A percentile compares a stretch with the other conserved stretches of the same genome.
These are phyloP conservation scores for Apaloderma vittatum DNA, from an alignment of 2,113 vertebrate genomes.

Conservation along the genomic window DNA sequence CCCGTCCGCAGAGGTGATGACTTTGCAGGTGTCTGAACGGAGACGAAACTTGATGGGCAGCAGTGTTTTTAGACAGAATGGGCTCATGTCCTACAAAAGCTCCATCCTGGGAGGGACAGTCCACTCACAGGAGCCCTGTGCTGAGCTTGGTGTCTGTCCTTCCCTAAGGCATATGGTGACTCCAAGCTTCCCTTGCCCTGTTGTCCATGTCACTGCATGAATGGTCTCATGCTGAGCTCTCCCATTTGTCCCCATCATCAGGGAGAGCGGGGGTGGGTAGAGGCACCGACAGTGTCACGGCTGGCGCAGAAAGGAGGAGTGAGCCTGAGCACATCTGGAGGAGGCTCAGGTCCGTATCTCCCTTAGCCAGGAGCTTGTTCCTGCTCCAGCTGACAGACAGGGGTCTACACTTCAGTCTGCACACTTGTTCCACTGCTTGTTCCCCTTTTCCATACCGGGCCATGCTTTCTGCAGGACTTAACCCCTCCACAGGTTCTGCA, in stretches of 20 bases:
- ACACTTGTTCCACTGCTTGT: neutral
- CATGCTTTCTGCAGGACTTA: neutral
- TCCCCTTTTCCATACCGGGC: neutral
- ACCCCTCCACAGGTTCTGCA: neutral
- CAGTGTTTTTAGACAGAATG: neutral
- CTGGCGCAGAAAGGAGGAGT: neutral
- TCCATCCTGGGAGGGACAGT: neutral
- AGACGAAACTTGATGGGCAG: neutral
- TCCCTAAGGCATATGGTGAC: neutral
- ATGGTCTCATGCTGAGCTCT: neutral
- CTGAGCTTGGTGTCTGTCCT: neutral
- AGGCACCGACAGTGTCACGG: neutral
- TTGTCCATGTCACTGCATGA: neutral
- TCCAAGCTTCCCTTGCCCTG: neutral
- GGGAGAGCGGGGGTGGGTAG: neutral
- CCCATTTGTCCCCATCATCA: neutral
- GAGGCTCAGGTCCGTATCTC: neutral
- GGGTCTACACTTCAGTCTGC: neutral
- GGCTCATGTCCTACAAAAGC: neutral
- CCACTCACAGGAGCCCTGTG: fast-evolving
- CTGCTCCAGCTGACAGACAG: neutral
- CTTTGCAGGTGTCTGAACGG: neutral
- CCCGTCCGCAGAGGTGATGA: neutral
- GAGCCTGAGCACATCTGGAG: neutral
- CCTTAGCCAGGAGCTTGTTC: neutral